Evolutionary conservation across 2,888 invertebrate species (phyloP), one percentile per base, ranked within the genome.

Genomic region (Tetramorium bicarinatum): DNA sequence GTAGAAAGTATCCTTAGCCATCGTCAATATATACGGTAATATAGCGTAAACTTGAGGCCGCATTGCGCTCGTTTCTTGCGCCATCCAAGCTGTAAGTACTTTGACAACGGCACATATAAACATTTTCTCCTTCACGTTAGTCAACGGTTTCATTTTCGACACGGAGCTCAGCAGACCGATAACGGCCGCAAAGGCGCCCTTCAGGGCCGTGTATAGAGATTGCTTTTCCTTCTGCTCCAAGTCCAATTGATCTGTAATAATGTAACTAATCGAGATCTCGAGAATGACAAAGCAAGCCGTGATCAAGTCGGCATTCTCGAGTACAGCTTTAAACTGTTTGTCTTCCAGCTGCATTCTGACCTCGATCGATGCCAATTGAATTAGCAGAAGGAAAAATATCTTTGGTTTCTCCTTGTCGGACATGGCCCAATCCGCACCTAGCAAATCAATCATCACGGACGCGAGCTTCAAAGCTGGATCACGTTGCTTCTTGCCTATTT

Each of bases 271-370:
- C 34, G 97, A 97, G 49, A 97, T 95, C 93, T 98, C 98, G 85
- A 98, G 95, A 76, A 98, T 97, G 76, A 97, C 96, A 91, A 98
- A 98, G 92, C 98, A 98, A 71, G 97, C 96, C 11, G 97, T 97
- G n/a, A 98, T 96, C 66, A 98, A 95, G 86, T 98, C 97, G 69
- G 97, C 97, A 94, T 98, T 97, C 62, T 96, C 96, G 94, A 97
- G 96, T 1, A 98, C 97, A 92, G 97, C 96, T 94, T 98, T 97
- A 89, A 98, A 96, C 92, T 97, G 97, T 92, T 97, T 97, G 88
- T 98, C 98, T 93, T 99, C 99, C 87, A 99, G 95, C 90, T 98
- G 98, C 98, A 99, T 99, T 92, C 99, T 96, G 1, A 99, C 97
- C 96, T 99, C 99, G 93, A 99, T 98, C 72, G 98, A 98, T 91